These are phyloP conservation scores for Cossypha polioptera DNA, from an alignment of 2,797 vertebrate species.

Conservation along the genomic window DNA sequence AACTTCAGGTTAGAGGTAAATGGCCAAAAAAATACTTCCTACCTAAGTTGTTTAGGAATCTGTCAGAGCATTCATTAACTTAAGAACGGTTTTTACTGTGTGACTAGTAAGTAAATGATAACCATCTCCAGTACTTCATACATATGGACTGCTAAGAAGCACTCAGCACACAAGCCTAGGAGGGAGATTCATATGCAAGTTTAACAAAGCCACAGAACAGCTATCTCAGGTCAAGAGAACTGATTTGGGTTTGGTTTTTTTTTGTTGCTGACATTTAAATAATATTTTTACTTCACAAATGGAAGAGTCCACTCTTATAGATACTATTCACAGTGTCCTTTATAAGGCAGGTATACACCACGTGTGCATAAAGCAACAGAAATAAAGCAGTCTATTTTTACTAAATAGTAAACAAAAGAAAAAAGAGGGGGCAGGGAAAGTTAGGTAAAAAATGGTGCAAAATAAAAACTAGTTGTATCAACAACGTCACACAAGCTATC, in stretches of 20 bases:
- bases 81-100: background rate
- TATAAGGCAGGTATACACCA: background rate
- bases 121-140: background rate
- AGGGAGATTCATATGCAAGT: background rate
- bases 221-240: background rate
- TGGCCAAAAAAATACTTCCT: background rate
- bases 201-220: background rate
- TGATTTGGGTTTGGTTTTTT: background rate
- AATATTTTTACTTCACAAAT: background rate
- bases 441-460: background rate
- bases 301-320: background rate
- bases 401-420: background rate
- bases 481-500: background rate
- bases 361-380: background rate
- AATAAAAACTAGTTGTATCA: background rate
- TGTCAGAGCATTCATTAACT: background rate
- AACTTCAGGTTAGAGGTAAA: background rate
- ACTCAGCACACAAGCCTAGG: background rate
- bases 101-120: background rate
- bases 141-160: background rate
- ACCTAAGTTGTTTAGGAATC: background rate
- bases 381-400: background rate
- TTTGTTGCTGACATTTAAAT: background rate
- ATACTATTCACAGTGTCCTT: background rate
- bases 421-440: fast-evolving